A percentile compares a stretch with the other conserved stretches of the same genome.
Conservation (phyloP, 1,140 invertebrate species). For the Caenorhabditis remanei region DNA sequence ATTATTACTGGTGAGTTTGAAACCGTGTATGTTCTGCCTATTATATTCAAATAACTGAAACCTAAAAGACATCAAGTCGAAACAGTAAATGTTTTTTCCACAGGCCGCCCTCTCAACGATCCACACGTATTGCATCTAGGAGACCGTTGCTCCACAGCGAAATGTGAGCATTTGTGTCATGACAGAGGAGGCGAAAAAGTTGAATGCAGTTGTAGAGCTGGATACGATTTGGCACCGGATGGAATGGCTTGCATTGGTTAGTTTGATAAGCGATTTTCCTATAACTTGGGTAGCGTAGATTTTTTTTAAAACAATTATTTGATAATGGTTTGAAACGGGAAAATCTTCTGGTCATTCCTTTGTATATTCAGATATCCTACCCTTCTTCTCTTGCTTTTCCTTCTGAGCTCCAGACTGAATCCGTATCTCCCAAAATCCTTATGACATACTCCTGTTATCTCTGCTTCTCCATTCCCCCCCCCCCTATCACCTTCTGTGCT, state of each 20-base stretch:
- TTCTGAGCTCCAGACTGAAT: neutral
- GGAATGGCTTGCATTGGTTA: constrained; percentile 73
- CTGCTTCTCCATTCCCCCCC: constrained; percentile 49
- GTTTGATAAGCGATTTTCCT: constrained; percentile 36
- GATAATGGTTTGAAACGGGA: no score
- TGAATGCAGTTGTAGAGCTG: constrained; percentile 73
- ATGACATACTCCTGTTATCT: constrained; percentile 3
- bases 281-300: neutral
- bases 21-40: no score
- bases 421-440: constrained; percentile 15
- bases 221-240: constrained; percentile 74
- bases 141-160: constrained; percentile 65
- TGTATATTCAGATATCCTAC: no score
- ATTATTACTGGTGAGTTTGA: constrained; percentile 25
- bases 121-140: constrained; percentile 38
- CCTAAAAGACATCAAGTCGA: neutral
- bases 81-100: neutral
- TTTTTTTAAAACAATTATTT: no score
- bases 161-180: constrained; percentile 75
- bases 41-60: neutral
- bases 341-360: no score
- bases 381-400: neutral
- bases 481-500: constrained; percentile 10
- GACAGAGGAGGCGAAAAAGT: constrained; percentile 70
- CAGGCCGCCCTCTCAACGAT: constrained; percentile 33